A percentile compares a stretch with the other conserved stretches of the same genome.
Conservation (phyloP, 1,140 invertebrate genomes). For the Archivesica marissinica region DNA sequence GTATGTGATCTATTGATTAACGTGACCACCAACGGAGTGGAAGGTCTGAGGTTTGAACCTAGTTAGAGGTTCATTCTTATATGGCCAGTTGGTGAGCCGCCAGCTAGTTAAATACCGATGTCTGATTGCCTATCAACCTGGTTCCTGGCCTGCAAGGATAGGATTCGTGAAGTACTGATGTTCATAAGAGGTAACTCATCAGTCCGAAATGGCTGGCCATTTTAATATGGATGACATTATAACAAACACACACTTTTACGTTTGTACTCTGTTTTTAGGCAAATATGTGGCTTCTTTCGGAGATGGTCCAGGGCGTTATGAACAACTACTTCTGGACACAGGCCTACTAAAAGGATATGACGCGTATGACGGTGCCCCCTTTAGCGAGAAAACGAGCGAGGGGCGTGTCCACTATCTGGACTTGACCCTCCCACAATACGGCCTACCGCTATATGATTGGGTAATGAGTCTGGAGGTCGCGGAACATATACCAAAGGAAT, state of each 20-base stretch:
- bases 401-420: conserved; percentile 60
- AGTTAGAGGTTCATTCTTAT: too few relatives aligned
- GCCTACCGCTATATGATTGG: conserved; percentile 65
- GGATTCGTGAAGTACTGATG: not conserved
- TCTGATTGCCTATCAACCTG: not conserved
- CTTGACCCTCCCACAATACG: conserved; percentile 62
- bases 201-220: too few relatives aligned
- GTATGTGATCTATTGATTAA: too few relatives aligned
- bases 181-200: too few relatives aligned
- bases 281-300: conserved; percentile 60
- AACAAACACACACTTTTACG: too few relatives aligned
- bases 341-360: conserved; percentile 40
- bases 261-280: not conserved
- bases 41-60: too few relatives aligned
- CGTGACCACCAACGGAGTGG: too few relatives aligned
- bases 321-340: conserved; percentile 23
- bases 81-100: not conserved
- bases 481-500: conserved; percentile 61
- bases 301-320: conserved; percentile 61
- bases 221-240: too few relatives aligned
- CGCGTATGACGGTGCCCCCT: conserved; percentile 64
- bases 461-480: conserved; percentile 64
- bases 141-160: not conserved
- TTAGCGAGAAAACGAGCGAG: conserved; percentile 50
- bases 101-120: not conserved